Conservation (phyloP, 2,113 vertebrate species). For the Chinchilla lanigera region DNA sequence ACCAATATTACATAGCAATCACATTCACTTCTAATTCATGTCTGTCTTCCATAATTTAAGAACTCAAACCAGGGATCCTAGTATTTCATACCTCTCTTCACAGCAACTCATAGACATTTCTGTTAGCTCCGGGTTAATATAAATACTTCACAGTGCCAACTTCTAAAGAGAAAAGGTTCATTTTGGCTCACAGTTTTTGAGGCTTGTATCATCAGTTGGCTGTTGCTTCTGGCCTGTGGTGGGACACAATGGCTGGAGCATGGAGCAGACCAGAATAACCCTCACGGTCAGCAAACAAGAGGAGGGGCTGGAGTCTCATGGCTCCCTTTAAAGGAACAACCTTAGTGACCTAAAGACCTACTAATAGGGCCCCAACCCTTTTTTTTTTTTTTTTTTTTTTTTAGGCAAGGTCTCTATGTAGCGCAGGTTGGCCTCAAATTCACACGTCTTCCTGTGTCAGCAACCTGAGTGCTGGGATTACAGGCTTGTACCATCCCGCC, state of each 20-base stretch:
- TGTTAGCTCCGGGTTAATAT: not conserved
- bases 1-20: not conserved
- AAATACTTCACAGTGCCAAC: not conserved
- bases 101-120: not conserved
- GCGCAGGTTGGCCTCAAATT: not conserved
- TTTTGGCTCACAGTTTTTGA: not conserved
- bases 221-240: not conserved
- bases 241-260: not conserved
- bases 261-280: not conserved
- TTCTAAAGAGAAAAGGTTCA: not conserved
- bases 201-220: not conserved
- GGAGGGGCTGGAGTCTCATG: not conserved
- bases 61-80: not conserved
- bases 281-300: not conserved
- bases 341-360: not conserved
- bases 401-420: not conserved
- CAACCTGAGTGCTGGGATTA: not conserved
- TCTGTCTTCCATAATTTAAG: constrained; percentile 19
- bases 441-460: not conserved
- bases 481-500: not conserved
- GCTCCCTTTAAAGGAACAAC: not conserved
- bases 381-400: too few species aligned
- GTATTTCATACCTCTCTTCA: constrained; percentile 9
- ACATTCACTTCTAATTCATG: constrained; percentile 18
- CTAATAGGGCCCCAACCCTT: not conserved